Evolutionary conservation across 2,113 vertebrate genomes (phyloP), one percentile per base, ranked within the genome.

Genomic region (Halichoerus grypus): DNA sequence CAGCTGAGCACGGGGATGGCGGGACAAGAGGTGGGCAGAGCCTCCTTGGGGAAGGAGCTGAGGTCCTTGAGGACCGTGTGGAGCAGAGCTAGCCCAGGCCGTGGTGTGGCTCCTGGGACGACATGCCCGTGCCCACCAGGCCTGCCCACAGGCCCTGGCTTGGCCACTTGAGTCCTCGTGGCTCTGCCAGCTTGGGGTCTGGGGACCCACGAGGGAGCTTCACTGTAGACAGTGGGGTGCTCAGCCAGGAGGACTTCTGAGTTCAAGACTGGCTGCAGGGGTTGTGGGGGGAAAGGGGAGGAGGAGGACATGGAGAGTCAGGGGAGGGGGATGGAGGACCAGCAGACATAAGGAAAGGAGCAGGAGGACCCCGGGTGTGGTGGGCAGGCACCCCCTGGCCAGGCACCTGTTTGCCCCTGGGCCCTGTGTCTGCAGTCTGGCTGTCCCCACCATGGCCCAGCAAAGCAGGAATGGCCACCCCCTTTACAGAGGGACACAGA

Each of bases 61-160:
- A 63, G 46, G 61, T 49, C 42, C 39, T 46, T 21, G 18, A 6
- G 26, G 82, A 51, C 49, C 5, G 0, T 2, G 28, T 1, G 2
- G 79, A 21, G 3, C 33, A 71, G 51, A 36, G 12, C 31, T 49
- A 33, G 28, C 39, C 63, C 22, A 1, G 46, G 46, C 28, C 21
- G 7, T 1, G 11, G 11, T 42, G 28, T 6, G 39, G 12, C 42
- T 61, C 72, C 53, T 79, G 28, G 21, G 26, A 74, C 5, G 63
- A 51, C 0, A 4, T 31, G 18, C 61, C 14, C 2, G 1, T 16
- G 6, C 28, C 77, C 59, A 26, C 19, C 11, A 7, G 0, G 4
- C 33, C 39, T 39, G 53, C 72, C 55, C 24, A 15, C 12, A 9
- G n/a, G 72, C 55, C 39, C 16, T 57, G 53, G 31, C 49, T 36